Evolutionary conservation across 2,797 vertebrate genomes (phyloP), one percentile per base, ranked within the genome.

Genomic region (Takifugu rubripes): DNA sequence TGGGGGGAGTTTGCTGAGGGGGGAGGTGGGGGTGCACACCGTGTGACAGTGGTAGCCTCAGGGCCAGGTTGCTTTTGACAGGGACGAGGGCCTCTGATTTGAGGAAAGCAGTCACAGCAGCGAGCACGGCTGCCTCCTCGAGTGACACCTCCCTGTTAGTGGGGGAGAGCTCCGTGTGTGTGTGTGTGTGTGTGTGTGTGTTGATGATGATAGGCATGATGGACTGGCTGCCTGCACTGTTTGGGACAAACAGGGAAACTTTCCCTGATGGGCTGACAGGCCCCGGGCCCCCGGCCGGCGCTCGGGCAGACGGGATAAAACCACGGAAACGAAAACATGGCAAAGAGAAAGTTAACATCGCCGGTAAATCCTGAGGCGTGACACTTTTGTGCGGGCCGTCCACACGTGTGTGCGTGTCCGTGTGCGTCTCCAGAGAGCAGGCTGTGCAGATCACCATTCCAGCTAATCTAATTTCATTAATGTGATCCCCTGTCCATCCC

Each of bases 21-120:
- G 21, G 59, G 85, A 91, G 89, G 47, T 14, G 54, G 27, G 67
- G 65, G 47, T 91, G 93, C 90, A 92, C 90, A 87, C 92, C 88
- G 91, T 92, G 92, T 96, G 95, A 96, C 95, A 97, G 94, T 92
- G 94, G 92, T 96, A 87, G 96, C 95, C 94, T 92, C 90, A 81
- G 96, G 96, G 93, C 93, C 94, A 94, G 93, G 93, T 94, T 95
- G 94, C 93, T 92, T 91, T 93, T 97, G 95, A 97, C 95, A 96
- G 94, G 92, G 94, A 93, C 92, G 93, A 92, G 92, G 92, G 93
- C 93, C 80, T 91, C 92, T 95, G 93, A 97, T 96, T 97, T 95
- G 94, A 97, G 94, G 93, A 91, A 92, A 96, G 94, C 94, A 94
- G 91, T 95, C 95, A 95, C 92, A 92, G 78, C 81, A 92, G 92